Percentiles rank a stretch among this genome's conserved stretches.
Conservation (phyloP, 2,113 vertebrate species). For the Terrapene triunguis region DNA sequence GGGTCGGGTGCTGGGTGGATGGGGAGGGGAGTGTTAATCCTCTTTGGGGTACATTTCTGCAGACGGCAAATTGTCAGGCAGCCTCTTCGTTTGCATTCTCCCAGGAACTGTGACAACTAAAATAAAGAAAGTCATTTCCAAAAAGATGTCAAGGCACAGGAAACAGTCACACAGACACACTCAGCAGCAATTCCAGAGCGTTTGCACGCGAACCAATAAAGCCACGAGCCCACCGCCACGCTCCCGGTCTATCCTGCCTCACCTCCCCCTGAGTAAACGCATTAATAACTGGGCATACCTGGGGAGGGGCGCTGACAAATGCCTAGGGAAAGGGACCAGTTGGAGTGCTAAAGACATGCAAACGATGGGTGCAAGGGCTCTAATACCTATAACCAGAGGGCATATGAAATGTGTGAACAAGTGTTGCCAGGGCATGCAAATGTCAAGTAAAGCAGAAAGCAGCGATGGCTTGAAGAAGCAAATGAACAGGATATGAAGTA, state of each 20-base stretch:
- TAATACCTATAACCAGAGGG: constrained; percentile 71
- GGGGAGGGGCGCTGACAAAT: constrained; percentile 67
- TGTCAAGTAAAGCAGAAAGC: constrained; percentile 43
- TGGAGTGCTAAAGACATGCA: constrained; percentile 78
- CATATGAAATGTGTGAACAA: constrained; percentile 74
- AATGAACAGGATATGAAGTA: constrained; percentile 74
- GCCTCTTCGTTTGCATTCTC: constrained; percentile 77
- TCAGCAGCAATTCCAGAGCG: constrained; percentile 26
- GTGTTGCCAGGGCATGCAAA: constrained; percentile 68
- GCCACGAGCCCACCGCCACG: constrained; percentile 29
- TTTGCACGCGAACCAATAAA: constrained; percentile 74
- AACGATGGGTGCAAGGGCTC: constrained; percentile 73
- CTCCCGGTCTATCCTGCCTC: background rate
- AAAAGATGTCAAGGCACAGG: constrained; percentile 45
- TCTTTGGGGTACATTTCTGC: constrained; percentile 74
- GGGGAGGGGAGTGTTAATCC: constrained; percentile 23
- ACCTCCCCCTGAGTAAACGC: constrained; percentile 54
- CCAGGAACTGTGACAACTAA: constrained; percentile 77
- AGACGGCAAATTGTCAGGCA: constrained; percentile 68
- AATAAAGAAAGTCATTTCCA: constrained; percentile 83
- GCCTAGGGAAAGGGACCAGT: constrained; percentile 76
- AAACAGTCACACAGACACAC: constrained; percentile 9
- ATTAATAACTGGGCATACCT: constrained; percentile 68
- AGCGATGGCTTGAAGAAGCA: constrained; percentile 49
- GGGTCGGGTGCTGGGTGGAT: constrained; percentile 42